Base-by-base conservation (phyloP, 2,888 invertebrate genomes). In the Seira musarum region DNA sequence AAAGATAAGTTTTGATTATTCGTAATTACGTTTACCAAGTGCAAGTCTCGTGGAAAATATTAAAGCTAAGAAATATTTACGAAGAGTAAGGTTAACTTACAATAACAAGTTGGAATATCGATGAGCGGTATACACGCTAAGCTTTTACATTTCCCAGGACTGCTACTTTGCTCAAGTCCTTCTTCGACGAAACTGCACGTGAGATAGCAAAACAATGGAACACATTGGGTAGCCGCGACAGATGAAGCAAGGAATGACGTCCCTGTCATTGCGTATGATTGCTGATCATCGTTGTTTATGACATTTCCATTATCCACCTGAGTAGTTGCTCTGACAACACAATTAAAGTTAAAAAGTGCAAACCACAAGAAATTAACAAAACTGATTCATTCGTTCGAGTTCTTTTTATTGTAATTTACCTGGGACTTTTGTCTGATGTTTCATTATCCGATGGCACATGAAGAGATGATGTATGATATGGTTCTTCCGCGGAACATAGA, bases 51-150 rank as follows among this genome's bases (percentile, higher is more conserved):
- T n/a, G n/a, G n/a, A n/a, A n/a, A n/a, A n/a, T n/a, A n/a, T n/a
- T n/a, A n/a, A n/a, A n/a, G n/a, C n/a, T n/a, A n/a, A n/a, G n/a
- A n/a, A n/a, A n/a, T n/a, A n/a, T n/a, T n/a, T n/a, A n/a, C n/a
- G n/a, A n/a, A n/a, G n/a, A n/a, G n/a, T n/a, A 40, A 6, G 40
- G 40, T 13, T 8, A 40, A n/a, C 69, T 70, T 71, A 77, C 77
- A 30, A 30, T 78, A 78, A 17, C 78, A 78, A 19, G 78, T 78
- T 10, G 78, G 78, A 3, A 78, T 60, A 57, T 78, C 78, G n/a
- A 46, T 25, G 2, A 78, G 67, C 3, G 40, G 78, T 13, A 78
- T 66, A 17, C 35, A 77, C 0, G n/a, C n/a, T n/a, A n/a, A n/a
- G n/a, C n/a, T n/a, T n/a, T n/a, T n/a, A n/a, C n/a, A n/a, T n/a